Percentiles rank a stretch among this genome's conserved stretches.
These are phyloP conservation scores for Uria aalge DNA, from an alignment of 2,113 vertebrate genomes.

Conservation along the genomic window DNA sequence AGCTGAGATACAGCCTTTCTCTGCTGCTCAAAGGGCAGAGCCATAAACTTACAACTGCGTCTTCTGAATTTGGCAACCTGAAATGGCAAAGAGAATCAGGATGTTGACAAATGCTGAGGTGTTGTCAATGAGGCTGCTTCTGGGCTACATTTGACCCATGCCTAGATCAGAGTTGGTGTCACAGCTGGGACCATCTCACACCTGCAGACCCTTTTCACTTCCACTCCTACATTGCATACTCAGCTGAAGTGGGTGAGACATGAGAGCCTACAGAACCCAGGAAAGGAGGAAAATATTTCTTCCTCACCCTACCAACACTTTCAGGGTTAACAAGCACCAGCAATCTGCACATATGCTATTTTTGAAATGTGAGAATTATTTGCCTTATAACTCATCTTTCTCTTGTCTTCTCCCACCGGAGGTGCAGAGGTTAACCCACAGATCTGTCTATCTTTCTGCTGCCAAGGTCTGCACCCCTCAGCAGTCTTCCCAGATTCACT, in stretches of 20 bases:
- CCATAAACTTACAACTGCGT: neutral
- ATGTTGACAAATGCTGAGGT: neutral
- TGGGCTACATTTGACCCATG: neutral
- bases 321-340: neutral
- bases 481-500: neutral
- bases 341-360: neutral
- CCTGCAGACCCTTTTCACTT: neutral
- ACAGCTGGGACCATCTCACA: neutral
- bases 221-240: neutral
- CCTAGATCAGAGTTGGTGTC: neutral
- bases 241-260: neutral
- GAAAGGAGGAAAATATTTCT: neutral
- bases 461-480: neutral
- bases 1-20: neutral
- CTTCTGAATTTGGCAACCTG: neutral
- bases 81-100: neutral
- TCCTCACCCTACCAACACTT: neutral
- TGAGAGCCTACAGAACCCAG: neutral
- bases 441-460: neutral
- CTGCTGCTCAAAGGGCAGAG: neutral
- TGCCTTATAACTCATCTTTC: neutral
- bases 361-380: neutral
- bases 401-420: neutral
- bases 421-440: neutral
- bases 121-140: neutral